Evolutionary conservation across 2,797 vertebrate genomes (phyloP).

Genomic region (Telmatherina bonti): DNA sequence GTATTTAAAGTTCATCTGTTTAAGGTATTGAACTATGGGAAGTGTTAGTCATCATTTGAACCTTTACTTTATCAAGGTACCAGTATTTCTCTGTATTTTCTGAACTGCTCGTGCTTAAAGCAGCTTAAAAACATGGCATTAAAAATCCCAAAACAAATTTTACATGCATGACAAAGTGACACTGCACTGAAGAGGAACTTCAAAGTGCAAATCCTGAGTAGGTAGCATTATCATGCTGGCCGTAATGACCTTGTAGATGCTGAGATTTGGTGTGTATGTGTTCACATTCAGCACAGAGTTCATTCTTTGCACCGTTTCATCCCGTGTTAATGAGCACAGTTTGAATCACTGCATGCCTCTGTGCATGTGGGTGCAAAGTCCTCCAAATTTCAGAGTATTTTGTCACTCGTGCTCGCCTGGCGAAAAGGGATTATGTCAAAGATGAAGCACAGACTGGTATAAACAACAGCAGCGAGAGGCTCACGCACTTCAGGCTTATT

Average conservation of each 20-base stretch:
- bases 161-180: conserved; percentile 20
- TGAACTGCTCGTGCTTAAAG: no score
- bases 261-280: conserved; percentile 13
- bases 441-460: conserved; percentile 4
- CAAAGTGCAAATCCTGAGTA: conserved; percentile 13
- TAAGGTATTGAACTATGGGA: no score
- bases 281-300: not conserved
- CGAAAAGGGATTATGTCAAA: conserved; percentile 21
- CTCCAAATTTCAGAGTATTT: conserved; percentile 16
- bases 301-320: conserved; percentile 29
- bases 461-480: not conserved
- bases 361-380: conserved; percentile 5
- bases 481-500: not conserved
- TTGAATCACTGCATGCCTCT: conserved; percentile 8
- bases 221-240: conserved; percentile 32
- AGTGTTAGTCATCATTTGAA: no score
- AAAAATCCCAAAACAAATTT: not conserved
- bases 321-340: conserved; percentile 47
- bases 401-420: conserved; percentile 2
- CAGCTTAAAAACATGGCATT: not conserved
- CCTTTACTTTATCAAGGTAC: no score
- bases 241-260: conserved; percentile 48
- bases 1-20: not conserved
- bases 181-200: conserved; percentile 29
- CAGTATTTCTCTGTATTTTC: no score